These are phyloP conservation scores for Ichneumoninae sp. DNA, from an alignment of 2,888 invertebrate species.

Conservation along the genomic window DNA sequence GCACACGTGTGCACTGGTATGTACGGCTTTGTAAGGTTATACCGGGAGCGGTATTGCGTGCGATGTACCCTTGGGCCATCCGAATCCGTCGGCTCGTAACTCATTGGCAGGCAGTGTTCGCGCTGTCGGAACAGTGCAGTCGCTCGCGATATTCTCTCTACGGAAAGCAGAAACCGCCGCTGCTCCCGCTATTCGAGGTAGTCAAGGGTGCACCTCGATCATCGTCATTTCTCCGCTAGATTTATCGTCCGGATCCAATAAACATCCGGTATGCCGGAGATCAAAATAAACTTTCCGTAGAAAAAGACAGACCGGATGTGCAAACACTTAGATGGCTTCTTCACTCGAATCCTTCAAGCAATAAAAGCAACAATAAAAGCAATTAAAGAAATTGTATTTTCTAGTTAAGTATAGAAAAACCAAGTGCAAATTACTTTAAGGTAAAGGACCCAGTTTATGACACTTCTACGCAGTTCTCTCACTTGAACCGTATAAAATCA, in stretches of 20 bases:
- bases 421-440: too few species aligned
- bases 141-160: conserved; percentile 63
- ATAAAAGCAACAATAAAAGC: too few species aligned
- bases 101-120: conserved; percentile 76
- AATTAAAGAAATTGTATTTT: too few species aligned
- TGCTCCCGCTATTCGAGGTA: conserved; percentile 56
- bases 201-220: conserved; percentile 59
- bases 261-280: neutral
- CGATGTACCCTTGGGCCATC: conserved; percentile 71
- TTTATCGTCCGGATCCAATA: conserved; percentile 41
- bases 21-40: conserved; percentile 76
- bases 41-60: conserved; percentile 74
- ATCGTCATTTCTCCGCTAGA: conserved; percentile 52
- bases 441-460: too few species aligned
- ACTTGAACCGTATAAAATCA: too few species aligned
- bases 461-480: too few species aligned
- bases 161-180: conserved; percentile 44
- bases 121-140: conserved; percentile 64
- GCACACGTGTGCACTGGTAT: conserved; percentile 25
- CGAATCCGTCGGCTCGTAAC: conserved; percentile 73
- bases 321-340: neutral
- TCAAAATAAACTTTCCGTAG: neutral
- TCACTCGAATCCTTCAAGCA: too few species aligned
- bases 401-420: too few species aligned
- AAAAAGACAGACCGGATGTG: neutral